phyloP scores from a whole-genome alignment of 64 coral and sea anemone genomes.

The Stichodactyla helianthus region DNA sequence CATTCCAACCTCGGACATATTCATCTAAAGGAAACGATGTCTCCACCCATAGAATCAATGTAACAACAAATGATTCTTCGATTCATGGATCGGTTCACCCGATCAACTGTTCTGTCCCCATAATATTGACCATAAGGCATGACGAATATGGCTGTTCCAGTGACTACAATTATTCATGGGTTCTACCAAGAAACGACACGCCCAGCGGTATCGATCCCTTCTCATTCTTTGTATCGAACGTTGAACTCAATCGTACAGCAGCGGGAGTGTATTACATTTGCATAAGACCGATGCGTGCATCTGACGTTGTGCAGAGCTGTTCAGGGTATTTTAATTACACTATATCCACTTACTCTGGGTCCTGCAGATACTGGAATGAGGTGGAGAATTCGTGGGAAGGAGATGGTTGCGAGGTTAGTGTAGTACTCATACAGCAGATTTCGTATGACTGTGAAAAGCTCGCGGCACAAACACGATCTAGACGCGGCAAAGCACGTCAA shows the following conservation, averaged over 20 bases:
- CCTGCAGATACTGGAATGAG: conserved; percentile 67
- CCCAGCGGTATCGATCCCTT: not conserved
- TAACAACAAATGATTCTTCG: conserved; percentile 39
- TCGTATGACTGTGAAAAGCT: no score
- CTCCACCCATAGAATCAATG: conserved; percentile 44
- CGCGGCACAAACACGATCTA: no score
- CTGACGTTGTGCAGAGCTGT: conserved; percentile 13
- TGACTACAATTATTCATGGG: conserved; percentile 65
- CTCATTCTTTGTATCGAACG: conserved; percentile 65
- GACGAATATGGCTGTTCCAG: conserved; percentile 26
- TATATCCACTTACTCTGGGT: conserved; percentile 37
- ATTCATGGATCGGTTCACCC: conserved; percentile 49
- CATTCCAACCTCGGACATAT: conserved; percentile 16
- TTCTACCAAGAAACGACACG: conserved; percentile 40
- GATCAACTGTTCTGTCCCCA: conserved; percentile 43
- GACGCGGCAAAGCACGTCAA: no score
- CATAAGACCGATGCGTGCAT: conserved; percentile 26
- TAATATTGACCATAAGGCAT: conserved; percentile 43
- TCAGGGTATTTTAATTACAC: conserved; percentile 55
- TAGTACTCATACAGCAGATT: not conserved
- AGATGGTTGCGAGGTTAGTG: conserved; percentile 71
- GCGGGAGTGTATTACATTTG: conserved; percentile 54
- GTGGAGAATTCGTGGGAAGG: conserved; percentile 41
- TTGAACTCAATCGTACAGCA: conserved; percentile 43
- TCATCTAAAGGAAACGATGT: conserved; percentile 34